Base-by-base conservation (phyloP, 2,113 vertebrate species). In the Typhlomys cinereus region DNA sequence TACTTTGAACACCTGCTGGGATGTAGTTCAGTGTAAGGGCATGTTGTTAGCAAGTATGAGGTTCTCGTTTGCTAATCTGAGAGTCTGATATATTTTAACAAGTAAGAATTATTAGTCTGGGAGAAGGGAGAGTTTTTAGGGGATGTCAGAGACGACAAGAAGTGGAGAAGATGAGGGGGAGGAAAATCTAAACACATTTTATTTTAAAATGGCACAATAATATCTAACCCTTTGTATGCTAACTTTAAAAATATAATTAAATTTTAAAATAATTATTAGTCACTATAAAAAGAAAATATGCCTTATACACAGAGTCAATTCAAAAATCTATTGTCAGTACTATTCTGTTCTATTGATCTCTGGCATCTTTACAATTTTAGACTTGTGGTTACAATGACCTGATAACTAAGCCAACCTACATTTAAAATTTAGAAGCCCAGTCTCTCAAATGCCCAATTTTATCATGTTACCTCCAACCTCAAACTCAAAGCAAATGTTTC, bases 401-500 rank as follows among this genome's bases (percentile, higher is more conserved):
- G 15, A 75, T 88, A 84, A 73, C 29, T 71, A 41, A 46, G 25
- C 31, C 54, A 44, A 46, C 36, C 15, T 52, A 83, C 34, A 85
- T 78, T 83, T 21, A 90, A 79, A 94, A 76, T 48, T 84, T 27
- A 83, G 66, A 92, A 80, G 79, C 67, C 36, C 29, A 67, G 41
- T 59, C 36, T 81, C 54, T 84, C 29, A 69, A 64, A 67, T 25
- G 27, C 48, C 89, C 74, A 48, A 27, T n/a, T 82, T 59, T 91
- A 82, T 73, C n/a, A n/a, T 87, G 59, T 29, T 83, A 18, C 36
- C 62, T 84, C 27, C 52, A 36, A 91, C 31, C n/a, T 86, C 57
- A 92, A 78, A 93, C 85, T n/a, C 13, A 89, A 85, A 84, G 70
- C 31, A 73, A 80, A 76, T 73, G 36, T n/a, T 75, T 87, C 36